Evolutionary conservation across 2,113 vertebrate genomes (phyloP).

Genomic region (Sakesphorus luctuosus): DNA sequence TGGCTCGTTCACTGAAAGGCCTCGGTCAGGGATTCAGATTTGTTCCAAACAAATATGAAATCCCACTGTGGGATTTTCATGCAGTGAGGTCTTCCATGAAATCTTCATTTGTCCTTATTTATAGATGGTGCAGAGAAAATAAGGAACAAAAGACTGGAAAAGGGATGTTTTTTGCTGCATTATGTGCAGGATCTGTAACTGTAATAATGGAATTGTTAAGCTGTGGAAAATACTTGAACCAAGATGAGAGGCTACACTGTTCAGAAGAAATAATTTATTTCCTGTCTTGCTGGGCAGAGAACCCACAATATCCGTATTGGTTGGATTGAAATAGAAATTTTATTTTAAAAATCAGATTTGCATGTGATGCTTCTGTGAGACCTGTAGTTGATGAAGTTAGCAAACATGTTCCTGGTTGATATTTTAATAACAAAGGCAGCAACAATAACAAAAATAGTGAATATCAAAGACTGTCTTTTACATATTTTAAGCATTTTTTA

Average conservation of each 20-base stretch:
- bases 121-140: not conserved
- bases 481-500: not conserved
- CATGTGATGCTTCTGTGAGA: not conserved
- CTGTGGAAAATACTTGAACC: not conserved
- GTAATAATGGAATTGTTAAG: not conserved
- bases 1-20: not conserved
- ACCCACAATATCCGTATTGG: not conserved
- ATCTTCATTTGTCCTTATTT: not conserved
- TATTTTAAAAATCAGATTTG: not conserved
- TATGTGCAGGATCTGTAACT: not conserved
- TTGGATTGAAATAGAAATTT: not conserved
- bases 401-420: not conserved
- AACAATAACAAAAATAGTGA: not conserved
- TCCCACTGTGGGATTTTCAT: not conserved
- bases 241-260: not conserved
- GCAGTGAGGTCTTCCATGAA: not conserved
- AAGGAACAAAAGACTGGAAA: not conserved
- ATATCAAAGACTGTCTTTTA: not conserved
- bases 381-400: slow-evolving; percentile 3
- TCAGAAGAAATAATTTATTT: not conserved
- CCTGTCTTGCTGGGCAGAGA: not conserved
- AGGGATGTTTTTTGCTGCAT: slow-evolving; percentile 23
- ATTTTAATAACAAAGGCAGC: not conserved
- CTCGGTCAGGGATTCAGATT: not conserved
- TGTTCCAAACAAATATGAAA: not conserved